Base-by-base conservation (phyloP, 2,888 invertebrate species). In the Abrostola triplasia region DNA sequence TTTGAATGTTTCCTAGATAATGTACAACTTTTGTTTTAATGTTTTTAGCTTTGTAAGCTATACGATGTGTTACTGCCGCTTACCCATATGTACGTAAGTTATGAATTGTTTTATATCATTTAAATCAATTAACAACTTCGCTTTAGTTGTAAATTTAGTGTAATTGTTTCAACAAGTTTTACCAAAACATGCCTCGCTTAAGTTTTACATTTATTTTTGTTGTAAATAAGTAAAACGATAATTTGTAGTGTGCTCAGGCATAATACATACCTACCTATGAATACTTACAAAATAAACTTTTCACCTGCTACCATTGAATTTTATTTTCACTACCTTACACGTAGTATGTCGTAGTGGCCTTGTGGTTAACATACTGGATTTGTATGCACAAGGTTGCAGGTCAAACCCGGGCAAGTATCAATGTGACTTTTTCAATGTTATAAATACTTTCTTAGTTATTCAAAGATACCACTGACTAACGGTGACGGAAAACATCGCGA, bases 121-220 rank as follows among this genome's bases (percentile, higher is more conserved):
- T 69, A 47, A 65, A 71, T 67, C 70, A 65, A 70, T 64, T 63
- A 67, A 73, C 70, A 70, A 68, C 64, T 81, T 80, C 77, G 74
- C 85, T 84, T 86, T 86, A 77, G 81, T 84, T 70, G 55, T 88
- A 84, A 84, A 79, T 79, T 84, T 82, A 89, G 84, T 84, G 69
- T 90, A 89, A 90, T 89, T 84, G 89, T 89, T 90, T 90, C 90
- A 89, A 88, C 84, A 90, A 90, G 87, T 89, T 90, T 92, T 94
- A 94, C 94, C 94, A 94, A 94, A 94, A 92, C 86, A 90, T 92
- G 94, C 94, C 94, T 94, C 94, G 94, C 94, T 92, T 93, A 92
- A 87, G 89, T 91, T 93, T 89, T 88, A 90, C 80, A 79, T 91
- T 89, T 74, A 75, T 44, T 80, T 84, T 87, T 89, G 84, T 88